Base-by-base conservation (phyloP, 2,113 vertebrate species). In the Onychostruthus taczanowskii region DNA sequence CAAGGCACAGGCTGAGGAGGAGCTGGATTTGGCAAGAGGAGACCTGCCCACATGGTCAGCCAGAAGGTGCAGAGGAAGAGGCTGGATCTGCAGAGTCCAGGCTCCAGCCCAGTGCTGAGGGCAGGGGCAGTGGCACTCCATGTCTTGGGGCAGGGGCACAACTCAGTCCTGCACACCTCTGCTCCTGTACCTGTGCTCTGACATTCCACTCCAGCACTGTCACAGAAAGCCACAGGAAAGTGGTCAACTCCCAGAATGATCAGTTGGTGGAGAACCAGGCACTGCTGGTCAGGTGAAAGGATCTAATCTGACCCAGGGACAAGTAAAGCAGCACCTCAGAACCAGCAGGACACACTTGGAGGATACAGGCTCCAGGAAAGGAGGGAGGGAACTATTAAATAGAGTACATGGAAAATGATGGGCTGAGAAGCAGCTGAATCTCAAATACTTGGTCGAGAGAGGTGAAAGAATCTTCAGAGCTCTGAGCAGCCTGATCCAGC, bases 91-190 rank as follows among this genome's bases (percentile, higher is more conserved):
- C 80, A 73, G 43, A 63, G 62, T 11, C n/a, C 79, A 63, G 37
- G 66, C 70, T 84, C 33, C 69, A 84, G 44, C 39, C 63, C 84
- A 31, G 0, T 1, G 1, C 55, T 2, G 0, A 7, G 20, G 21
- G 30, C n/a, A 69, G 31, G 10, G 4, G 4, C 30, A 39, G 3
- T 1, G 2, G 35, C 2, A 4, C 30, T 49, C 22, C 56, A 8
- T 7, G 2, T 4, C 64, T 7, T 1, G 0, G 63, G 37, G 41
- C 73, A 80, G 39, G n/a, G 64, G 4, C 80, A 81, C 80, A 81
- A 5, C 30, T 50, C 80, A 8, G 67, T 69, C 84, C 61, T 66
- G 37, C 11, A 39, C 68, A 46, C 37, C 66, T 56, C 84, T 79
- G 58, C 79, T 56, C 75, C 56, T 62, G 16, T 2, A 30, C 59